phyloP scores from a whole-genome alignment of 2,888 invertebrate genomes.

The Elegia similella region DNA sequence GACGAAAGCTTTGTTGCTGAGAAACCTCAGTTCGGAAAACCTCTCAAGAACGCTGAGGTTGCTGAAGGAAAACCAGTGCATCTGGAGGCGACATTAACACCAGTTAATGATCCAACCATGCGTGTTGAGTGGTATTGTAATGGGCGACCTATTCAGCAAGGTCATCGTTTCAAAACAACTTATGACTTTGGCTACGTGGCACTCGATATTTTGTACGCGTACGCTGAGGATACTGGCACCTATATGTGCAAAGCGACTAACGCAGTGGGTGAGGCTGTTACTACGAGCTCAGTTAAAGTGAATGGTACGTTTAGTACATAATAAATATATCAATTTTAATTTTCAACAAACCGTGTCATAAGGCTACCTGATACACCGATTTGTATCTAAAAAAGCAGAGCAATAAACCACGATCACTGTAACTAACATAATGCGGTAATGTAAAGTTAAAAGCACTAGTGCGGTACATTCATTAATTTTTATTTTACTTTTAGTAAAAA shows the following conservation, averaged over 20 bases:
- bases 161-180: constrained; percentile 97
- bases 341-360: too few relatives aligned
- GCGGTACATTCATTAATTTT: too few relatives aligned
- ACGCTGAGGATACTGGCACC: constrained; percentile 97
- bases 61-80: constrained; percentile 94
- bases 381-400: too few relatives aligned
- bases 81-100: constrained; percentile 96
- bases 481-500: too few relatives aligned
- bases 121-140: constrained; percentile 99
- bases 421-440: too few relatives aligned
- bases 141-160: constrained; percentile 94
- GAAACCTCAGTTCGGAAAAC: constrained; percentile 94
- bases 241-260: constrained; percentile 98
- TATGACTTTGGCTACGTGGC: constrained; percentile 99
- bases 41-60: constrained; percentile 91
- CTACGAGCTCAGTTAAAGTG: constrained; percentile 93
- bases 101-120: constrained; percentile 99
- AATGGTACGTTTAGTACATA: constrained; percentile 84
- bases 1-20: constrained; percentile 90
- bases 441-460: too few relatives aligned
- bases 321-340: too few relatives aligned
- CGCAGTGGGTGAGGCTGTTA: constrained; percentile 96
- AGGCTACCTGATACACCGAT: too few relatives aligned
- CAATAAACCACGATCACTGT: too few relatives aligned
- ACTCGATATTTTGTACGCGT: constrained; percentile 97